Evolutionary conservation across 2,113 vertebrate genomes (phyloP).

Genomic region (Orthonyx spaldingii): DNA sequence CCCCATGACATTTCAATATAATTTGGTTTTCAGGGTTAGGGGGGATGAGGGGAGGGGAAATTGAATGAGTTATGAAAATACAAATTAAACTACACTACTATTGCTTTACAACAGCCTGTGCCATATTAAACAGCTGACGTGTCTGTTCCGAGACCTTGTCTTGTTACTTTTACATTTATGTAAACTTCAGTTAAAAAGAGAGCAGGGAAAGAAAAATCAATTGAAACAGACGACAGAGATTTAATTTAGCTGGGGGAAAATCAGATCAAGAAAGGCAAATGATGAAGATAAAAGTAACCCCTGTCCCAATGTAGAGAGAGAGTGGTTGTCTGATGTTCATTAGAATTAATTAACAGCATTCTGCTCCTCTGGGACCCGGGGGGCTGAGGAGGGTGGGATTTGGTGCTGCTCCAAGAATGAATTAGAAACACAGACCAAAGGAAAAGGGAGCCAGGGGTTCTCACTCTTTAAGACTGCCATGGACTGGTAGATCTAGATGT

Average conservation of each 20-base stretch:
- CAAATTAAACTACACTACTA: conserved; percentile 4
- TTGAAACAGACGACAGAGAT: conserved; percentile 48
- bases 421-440: background rate
- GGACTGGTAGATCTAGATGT: background rate
- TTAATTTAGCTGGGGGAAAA: conserved; percentile 62
- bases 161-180: conserved; percentile 34
- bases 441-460: background rate
- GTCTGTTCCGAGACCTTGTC: conserved; percentile 5
- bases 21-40: background rate
- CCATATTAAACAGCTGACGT: background rate
- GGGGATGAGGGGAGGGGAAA: background rate
- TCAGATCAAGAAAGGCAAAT: conserved; percentile 50
- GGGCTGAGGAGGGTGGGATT: background rate
- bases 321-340: conserved; percentile 15
- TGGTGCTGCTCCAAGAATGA: background rate
- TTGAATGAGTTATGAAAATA: background rate
- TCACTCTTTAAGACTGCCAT: background rate
- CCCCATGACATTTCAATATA: background rate
- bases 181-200: conserved; percentile 48
- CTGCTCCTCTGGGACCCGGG: background rate
- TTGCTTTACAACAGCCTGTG: background rate
- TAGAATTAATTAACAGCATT: conserved; percentile 56
- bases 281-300: conserved; percentile 55
- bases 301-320: background rate
- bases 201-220: conserved; percentile 51